Percentiles rank a stretch among this genome's conserved stretches.
Conservation (phyloP, 1,140 invertebrate genomes). For the Papilio aristodemus region DNA sequence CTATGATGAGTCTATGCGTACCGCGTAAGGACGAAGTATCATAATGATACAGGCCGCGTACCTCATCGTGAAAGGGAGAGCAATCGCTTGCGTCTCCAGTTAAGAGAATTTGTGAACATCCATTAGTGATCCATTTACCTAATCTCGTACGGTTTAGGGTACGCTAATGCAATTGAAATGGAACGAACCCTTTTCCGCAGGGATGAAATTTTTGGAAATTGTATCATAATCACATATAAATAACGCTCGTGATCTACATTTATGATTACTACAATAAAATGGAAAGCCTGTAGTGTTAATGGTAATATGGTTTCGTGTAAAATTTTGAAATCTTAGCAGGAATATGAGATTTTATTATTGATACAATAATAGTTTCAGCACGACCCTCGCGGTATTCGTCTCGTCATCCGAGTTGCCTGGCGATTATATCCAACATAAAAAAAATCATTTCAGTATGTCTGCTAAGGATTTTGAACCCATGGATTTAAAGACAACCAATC, state of each 20-base stretch:
- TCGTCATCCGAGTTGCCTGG: too few relatives aligned
- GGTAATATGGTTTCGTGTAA: neutral
- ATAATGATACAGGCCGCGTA: neutral
- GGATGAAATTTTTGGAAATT: conserved; percentile 40
- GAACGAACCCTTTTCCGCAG: conserved; percentile 38
- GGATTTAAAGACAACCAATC: too few relatives aligned
- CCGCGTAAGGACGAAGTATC: neutral
- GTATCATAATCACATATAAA: conserved; percentile 36
- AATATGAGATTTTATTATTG: too few relatives aligned
- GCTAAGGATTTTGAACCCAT: too few relatives aligned
- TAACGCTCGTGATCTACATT: conserved; percentile 5
- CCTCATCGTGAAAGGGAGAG: conserved; percentile 24
- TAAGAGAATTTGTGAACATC: conserved; percentile 50
- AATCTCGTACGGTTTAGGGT: conserved; percentile 47
- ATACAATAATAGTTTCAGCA: too few relatives aligned
- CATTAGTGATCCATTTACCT: conserved; percentile 50
- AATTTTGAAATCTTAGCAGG: neutral
- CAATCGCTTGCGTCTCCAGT: conserved; percentile 38
- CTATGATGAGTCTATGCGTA: too few relatives aligned
- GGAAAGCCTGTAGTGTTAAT: neutral
- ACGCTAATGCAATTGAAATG: conserved; percentile 43
- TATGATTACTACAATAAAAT: neutral
- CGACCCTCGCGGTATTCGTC: too few relatives aligned
- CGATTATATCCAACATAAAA: too few relatives aligned
- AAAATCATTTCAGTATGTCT: too few relatives aligned